These are phyloP conservation scores for Bos javanicus DNA, from an alignment of 2,113 vertebrate genomes.

Conservation along the genomic window DNA sequence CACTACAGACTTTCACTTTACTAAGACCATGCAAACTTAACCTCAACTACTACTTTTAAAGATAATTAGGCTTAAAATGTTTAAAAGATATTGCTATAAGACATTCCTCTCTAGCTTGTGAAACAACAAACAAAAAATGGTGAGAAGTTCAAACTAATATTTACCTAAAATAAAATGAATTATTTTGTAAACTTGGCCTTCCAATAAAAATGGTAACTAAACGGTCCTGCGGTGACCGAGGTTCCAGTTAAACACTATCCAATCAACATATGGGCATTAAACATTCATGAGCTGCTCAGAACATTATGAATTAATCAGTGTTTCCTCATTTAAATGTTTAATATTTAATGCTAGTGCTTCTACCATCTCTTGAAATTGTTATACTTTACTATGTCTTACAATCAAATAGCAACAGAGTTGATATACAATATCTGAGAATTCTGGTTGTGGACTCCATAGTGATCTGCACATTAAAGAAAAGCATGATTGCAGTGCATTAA, in stretches of 20 bases:
- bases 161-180: slow-evolving; percentile 74
- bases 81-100: slow-evolving; percentile 17
- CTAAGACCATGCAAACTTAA: slow-evolving; percentile 36
- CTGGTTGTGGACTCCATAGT: slow-evolving; percentile 1
- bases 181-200: slow-evolving; percentile 61
- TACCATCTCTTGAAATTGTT: slow-evolving; percentile 78
- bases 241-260: slow-evolving; percentile 76
- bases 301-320: slow-evolving; percentile 86
- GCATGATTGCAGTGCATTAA: neutral
- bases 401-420: slow-evolving; percentile 55
- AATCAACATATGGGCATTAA: slow-evolving; percentile 83
- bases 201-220: slow-evolving; percentile 74
- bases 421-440: slow-evolving; percentile 44
- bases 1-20: slow-evolving; percentile 2
- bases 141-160: slow-evolving; percentile 59
- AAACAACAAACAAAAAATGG: slow-evolving; percentile 66
- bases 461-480: slow-evolving; percentile 35
- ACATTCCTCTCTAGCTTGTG: slow-evolving; percentile 55
- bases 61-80: slow-evolving; percentile 40
- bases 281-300: slow-evolving; percentile 81
- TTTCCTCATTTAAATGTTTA: slow-evolving; percentile 84
- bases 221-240: slow-evolving; percentile 50
- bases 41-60: slow-evolving; percentile 4
- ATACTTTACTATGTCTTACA: slow-evolving; percentile 68
- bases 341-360: slow-evolving; percentile 86